Evolutionary conservation across 2,797 vertebrate species (phyloP), one percentile per base, ranked within the genome.

Genomic region (Hydrophis major): DNA sequence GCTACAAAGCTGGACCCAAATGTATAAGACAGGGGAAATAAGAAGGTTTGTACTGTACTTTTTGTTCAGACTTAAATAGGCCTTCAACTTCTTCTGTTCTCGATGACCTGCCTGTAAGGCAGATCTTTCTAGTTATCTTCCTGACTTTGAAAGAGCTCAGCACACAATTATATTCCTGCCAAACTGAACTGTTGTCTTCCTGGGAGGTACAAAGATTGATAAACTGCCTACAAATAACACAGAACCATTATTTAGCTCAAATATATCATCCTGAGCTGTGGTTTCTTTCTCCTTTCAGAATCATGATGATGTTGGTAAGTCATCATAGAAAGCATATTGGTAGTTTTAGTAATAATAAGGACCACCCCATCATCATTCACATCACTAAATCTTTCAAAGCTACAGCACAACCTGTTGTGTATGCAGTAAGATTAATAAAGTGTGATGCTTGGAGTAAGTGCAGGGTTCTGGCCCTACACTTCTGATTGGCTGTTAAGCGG

Each of bases 81-180:
- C 97, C 95, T 96, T 69, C 94, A 94, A 95, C 91, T 92, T 91
- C 94, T 95, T 92, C 92, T 94, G 92, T 96, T 96, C 95, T 94
- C 63, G 89, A 96, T 94, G 95, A 97, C 96, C 96, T 97, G 97
- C 97, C 97, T 97, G 25, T 89, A 88, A 97, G 97, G 97, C 97
- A 96, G 92, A 96, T 93, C 93, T 95, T 93, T 96, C 97, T 97
- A 96, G 96, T 97, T 98, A 97, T 96, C 96, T 96, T 93, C 90
- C 94, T 92, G 92, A 32, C 96, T 97, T 97, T 97, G 97, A 98
- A 97, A 94, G 92, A 93, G 89, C 91, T 94, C 89, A 78, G 63
- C 90, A 88, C 93, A 95, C 93, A 95, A 94, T 6, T 95, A 94
- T 92, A 89, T 96, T 96, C 94, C 94, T 60, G 91, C 96, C 27